phyloP scores from a whole-genome alignment of 2,888 invertebrate genomes.

The Acrocyrtus sp. region DNA sequence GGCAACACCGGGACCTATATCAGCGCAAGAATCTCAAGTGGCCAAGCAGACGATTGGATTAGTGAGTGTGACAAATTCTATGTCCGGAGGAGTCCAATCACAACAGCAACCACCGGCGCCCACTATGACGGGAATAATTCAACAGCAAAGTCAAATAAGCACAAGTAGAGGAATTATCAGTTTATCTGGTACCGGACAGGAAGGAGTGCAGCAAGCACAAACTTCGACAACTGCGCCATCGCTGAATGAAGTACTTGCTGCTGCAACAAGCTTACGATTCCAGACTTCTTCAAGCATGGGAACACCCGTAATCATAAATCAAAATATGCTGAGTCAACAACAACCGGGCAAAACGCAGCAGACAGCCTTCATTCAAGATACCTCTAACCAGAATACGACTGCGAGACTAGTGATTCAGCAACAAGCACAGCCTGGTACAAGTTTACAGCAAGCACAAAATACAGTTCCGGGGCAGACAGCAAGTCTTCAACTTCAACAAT shows the following conservation, averaged over 20 bases:
- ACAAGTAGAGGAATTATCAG: conserved; percentile 5
- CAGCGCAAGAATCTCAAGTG: conserved; percentile 10
- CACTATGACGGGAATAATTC: conserved; percentile 5
- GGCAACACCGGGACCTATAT: neutral
- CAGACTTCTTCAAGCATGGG: conserved; percentile 8
- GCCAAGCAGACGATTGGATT: conserved; percentile 20
- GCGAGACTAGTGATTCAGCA: conserved; percentile 22
- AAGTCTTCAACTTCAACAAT: conserved; percentile 7
- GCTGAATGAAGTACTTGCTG: conserved; percentile 22
- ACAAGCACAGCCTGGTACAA: neutral
- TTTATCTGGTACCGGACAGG: conserved; percentile 7
- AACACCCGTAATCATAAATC: conserved; percentile 16
- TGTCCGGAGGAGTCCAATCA: neutral
- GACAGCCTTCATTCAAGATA: conserved; percentile 15
- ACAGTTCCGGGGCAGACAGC: neutral
- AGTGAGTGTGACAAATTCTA: conserved; percentile 7
- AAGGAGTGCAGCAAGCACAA: conserved; percentile 16
- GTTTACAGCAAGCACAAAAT: neutral
- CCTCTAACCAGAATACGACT: neutral
- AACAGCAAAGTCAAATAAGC: neutral
- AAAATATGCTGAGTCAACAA: conserved; percentile 11
- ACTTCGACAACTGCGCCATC: neutral
- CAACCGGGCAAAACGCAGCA: conserved; percentile 9
- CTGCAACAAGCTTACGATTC: conserved; percentile 27
- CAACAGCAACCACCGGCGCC: conserved; percentile 1